Evolutionary conservation across 2,888 invertebrate species (phyloP), one percentile per base, ranked within the genome.

Genomic region (Stenoptilia bipunctidactyla): DNA sequence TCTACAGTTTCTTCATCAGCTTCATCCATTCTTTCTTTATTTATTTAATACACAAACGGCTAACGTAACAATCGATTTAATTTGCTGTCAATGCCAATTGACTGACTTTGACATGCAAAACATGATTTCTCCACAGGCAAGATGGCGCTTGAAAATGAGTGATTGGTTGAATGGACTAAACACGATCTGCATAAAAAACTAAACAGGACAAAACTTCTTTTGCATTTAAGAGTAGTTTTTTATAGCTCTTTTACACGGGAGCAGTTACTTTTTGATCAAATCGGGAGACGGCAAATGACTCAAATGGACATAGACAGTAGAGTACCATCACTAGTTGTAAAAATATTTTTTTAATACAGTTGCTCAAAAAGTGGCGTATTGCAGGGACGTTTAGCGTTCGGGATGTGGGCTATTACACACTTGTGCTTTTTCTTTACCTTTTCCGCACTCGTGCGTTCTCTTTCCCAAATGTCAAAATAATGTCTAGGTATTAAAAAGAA

Each of bases 111-210:
- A 20, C 20, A 20, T 20, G 20, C 20, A 34, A 12, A 34, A 34
- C 8, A 34, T 14, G 34, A 12, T 34, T 34, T 14, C 34, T 34
- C 34, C 34, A 34, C 15, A 34, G 34, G 15, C 13, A 34, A 34
- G 9, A 34, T 34, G 34, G 34, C 34, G n/a, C 15, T 14, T 14
- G 15, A 1, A n/a, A 12, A 14, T 34, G 13, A 14, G 34, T 10
- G 34, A 34, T 34, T 34, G 34, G 34, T 14, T 34, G 13, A 34
- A 34, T 13, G 13, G 34, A 12, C 34, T 12, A 34, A 34, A 14
- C 34, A 34, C 34, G 9, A 14, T 34, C 15, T 34, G 34, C 13
- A 34, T 34, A 9, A 12, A 10, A 34, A 34, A 34, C 9, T 5
- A 6, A 14, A 12, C 15, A 14, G 13, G 34, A 13, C 34, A 34